Evolutionary conservation across 1,140 invertebrate genomes (phyloP), one percentile per base, ranked within the genome.

Genomic region (Polypedilum vanderplanki): DNA sequence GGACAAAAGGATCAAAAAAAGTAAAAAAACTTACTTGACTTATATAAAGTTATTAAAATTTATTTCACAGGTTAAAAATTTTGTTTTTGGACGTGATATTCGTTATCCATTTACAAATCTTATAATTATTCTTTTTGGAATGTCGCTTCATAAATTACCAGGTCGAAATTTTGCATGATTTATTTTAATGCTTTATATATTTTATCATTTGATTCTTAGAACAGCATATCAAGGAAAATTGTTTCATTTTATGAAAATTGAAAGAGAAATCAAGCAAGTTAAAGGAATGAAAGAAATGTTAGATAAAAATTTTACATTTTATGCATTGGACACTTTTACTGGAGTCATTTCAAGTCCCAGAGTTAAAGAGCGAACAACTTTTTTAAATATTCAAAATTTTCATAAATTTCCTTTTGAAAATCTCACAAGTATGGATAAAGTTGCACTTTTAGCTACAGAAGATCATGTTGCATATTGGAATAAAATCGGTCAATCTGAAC

Each of bases 381-480:
- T 33, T 33, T 15, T 57, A 15, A 20, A 3, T 20, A 18, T 70
- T 70, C 17, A 70, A 18, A 3, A 70, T 7, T 70, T 20, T 12
- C 1, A 20, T 18, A 20, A 70, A 10, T 70, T 20, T 70, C 9
- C 8, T n/a, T 33, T 33, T 33, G 8, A 70, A 8, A 70, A 70
- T 70, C 7, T 18, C 1, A 70, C n/a, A 1, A 1, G 0, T 22
- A 18, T 12, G 18, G 17, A 70, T 20, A 70, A 70, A 5, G 18
- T 70, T 2, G 65, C 65, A 18, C 3, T 70, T 70, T 18, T 70
- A 5, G 18, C 20, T 22, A 18, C 17, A 1, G 65, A 70, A 70
- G 65, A 70, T 18, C 65, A 70, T 20, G 65, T 70, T 20, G 65
- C 65, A 20, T 70, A 20, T 7, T 22, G 65, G 17, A 70, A 70